A percentile compares a stretch with the other conserved stretches of the same genome.
These are phyloP conservation scores for Bicyclus anynana DNA, from an alignment of 1,140 invertebrate genomes.

Conservation along the genomic window DNA sequence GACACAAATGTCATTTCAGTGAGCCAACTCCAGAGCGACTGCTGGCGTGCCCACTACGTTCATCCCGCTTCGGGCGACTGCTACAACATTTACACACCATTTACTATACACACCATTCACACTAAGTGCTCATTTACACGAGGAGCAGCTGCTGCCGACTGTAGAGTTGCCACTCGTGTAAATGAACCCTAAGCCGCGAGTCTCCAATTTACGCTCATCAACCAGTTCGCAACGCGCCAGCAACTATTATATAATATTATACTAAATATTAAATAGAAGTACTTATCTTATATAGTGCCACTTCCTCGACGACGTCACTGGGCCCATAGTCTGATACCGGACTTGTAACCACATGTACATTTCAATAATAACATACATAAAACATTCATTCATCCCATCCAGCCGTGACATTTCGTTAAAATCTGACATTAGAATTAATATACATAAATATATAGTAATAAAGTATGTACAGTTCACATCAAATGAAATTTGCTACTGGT, in stretches of 20 bases:
- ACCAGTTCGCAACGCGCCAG: conserved; percentile 51
- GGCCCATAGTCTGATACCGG: conserved; percentile 26
- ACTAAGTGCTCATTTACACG: too few relatives aligned
- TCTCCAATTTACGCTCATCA: conserved; percentile 33
- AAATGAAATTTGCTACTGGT: too few relatives aligned
- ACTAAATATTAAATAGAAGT: conserved; percentile 38
- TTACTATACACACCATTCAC: too few relatives aligned
- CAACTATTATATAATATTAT: too few relatives aligned
- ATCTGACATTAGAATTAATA: background rate
- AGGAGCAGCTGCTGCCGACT: too few relatives aligned
- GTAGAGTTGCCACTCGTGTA: too few relatives aligned
- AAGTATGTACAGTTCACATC: too few relatives aligned
- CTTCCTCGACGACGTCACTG: conserved; percentile 16
- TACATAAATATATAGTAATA: too few relatives aligned
- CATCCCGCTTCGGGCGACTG: conserved; percentile 59
- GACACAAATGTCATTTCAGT: conserved; percentile 29
- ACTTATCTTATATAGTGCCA: conserved; percentile 48
- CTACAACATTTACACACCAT: conserved; percentile 70
- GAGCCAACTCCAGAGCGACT: conserved; percentile 22
- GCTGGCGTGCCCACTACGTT: conserved; percentile 25
- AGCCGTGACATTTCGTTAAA: background rate
- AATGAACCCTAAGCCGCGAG: too few relatives aligned
- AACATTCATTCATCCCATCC: conserved; percentile 5
- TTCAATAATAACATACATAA: background rate
- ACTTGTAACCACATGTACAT: conserved; percentile 63